phyloP scores from a whole-genome alignment of 2,113 vertebrate genomes.

The Cervus canadensis region DNA sequence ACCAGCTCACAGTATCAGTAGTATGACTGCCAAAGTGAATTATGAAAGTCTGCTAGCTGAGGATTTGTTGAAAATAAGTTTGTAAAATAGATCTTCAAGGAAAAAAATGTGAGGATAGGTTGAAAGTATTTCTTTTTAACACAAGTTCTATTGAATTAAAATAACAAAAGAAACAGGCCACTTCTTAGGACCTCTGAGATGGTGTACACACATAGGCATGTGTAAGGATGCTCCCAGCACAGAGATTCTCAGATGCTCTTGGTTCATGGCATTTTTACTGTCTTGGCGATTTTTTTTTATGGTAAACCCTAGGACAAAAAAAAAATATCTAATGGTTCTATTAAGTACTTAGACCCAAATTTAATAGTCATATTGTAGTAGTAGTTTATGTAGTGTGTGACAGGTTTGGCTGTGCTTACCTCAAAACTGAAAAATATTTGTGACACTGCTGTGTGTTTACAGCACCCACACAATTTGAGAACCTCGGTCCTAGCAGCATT shows the following conservation, averaged over 20 bases:
- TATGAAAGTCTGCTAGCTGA: background rate
- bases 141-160: background rate
- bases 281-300: background rate
- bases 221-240: background rate
- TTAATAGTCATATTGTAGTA: background rate
- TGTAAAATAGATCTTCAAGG: constrained; percentile 26
- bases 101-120: background rate
- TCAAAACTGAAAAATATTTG: background rate
- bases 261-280: background rate
- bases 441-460: background rate
- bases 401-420: background rate
- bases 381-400: background rate
- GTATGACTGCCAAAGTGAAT: background rate
- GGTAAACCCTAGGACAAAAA: background rate
- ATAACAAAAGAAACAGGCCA: background rate
- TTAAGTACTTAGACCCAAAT: background rate
- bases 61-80: background rate
- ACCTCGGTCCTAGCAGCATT: background rate
- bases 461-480: background rate
- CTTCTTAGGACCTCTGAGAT: background rate
- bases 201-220: fast-evolving
- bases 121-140: constrained; percentile 22
- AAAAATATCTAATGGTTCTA: background rate
- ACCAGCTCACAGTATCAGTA: background rate
- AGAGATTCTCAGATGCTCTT: background rate